Percentiles rank a stretch among this genome's conserved stretches.
Conservation (phyloP, 2,888 invertebrate species). For the Drosophila longiperda region DNA sequence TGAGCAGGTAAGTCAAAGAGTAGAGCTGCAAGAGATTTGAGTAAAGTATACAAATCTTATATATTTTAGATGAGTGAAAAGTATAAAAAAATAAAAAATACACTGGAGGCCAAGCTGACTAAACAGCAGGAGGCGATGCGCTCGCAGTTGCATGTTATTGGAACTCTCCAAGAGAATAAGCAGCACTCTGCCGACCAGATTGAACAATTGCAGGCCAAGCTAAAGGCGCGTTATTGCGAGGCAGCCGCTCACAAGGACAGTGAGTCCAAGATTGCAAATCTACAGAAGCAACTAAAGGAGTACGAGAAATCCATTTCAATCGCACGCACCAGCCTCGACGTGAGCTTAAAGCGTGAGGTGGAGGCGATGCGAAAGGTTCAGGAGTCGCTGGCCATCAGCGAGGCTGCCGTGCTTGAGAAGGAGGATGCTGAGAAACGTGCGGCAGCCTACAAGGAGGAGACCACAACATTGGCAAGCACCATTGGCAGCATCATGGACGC, state of each 20-base stretch:
- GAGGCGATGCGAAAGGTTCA: slow-evolving; percentile 86
- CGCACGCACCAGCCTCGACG: slow-evolving; percentile 83
- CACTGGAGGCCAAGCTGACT: slow-evolving; percentile 82
- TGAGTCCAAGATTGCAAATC: slow-evolving; percentile 34
- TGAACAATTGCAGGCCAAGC: slow-evolving; percentile 57
- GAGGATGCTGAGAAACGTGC: slow-evolving; percentile 86
- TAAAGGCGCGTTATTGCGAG: slow-evolving; percentile 34
- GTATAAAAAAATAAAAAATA: slow-evolving; percentile 86
- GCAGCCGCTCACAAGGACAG: slow-evolving; percentile 10
- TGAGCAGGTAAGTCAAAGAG: slow-evolving; percentile 56
- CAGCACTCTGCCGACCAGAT: slow-evolving; percentile 50
- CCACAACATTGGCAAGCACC: slow-evolving; percentile 86
- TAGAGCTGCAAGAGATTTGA: background rate
- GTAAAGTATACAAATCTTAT: background rate
- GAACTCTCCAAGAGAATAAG: slow-evolving; percentile 67
- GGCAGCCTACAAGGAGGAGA: slow-evolving; percentile 86
- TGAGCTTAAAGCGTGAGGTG: slow-evolving; percentile 85
- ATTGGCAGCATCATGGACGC: slow-evolving; percentile 87
- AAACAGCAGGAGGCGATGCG: slow-evolving; percentile 45
- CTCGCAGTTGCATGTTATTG: slow-evolving; percentile 48
- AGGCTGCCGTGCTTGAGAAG: slow-evolving; percentile 87
- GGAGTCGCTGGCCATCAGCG: slow-evolving; percentile 87
- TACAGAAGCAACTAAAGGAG: slow-evolving; percentile 79
- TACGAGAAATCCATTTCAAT: slow-evolving; percentile 85
- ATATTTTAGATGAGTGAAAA: slow-evolving; percentile 85